Conservation (phyloP, 2,113 vertebrate genomes). For the Bettongia penicillata region DNA sequence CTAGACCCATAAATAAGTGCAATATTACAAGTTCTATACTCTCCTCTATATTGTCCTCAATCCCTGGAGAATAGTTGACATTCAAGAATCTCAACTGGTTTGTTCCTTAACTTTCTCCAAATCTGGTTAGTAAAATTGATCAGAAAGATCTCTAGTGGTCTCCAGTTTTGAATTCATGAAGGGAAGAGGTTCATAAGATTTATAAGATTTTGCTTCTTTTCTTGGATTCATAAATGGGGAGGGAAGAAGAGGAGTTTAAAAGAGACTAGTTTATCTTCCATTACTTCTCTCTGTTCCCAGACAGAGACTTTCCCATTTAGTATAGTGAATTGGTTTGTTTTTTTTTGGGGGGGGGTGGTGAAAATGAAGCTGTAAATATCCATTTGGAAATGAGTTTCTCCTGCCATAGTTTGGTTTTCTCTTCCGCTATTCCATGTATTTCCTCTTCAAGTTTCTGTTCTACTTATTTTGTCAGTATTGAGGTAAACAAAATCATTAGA, state of each 20-base stretch:
- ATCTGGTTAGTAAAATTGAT: neutral
- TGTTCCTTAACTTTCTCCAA: neutral
- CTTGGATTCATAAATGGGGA: neutral
- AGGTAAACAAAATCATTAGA: neutral
- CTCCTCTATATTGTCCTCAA: neutral
- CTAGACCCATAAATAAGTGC: neutral
- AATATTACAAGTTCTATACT: neutral
- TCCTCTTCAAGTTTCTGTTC: neutral
- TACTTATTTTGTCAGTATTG: conserved; percentile 1
- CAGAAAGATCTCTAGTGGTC: neutral
- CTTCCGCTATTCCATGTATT: neutral
- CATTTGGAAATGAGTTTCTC: neutral
- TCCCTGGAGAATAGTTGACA: neutral
- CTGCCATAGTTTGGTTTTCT: neutral
- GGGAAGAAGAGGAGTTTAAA: neutral
- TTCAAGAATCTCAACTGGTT: neutral
- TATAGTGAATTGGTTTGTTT: neutral
- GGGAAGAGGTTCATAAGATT: neutral
- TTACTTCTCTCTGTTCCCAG: neutral
- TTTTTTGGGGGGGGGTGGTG: neutral
- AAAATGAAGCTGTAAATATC: neutral
- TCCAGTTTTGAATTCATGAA: neutral
- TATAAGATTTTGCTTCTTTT: neutral
- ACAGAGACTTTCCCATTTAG: neutral
- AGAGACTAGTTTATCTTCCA: neutral